These are phyloP conservation scores for Riptortus pedestris DNA, from an alignment of 1,140 invertebrate species.

Conservation along the genomic window DNA sequence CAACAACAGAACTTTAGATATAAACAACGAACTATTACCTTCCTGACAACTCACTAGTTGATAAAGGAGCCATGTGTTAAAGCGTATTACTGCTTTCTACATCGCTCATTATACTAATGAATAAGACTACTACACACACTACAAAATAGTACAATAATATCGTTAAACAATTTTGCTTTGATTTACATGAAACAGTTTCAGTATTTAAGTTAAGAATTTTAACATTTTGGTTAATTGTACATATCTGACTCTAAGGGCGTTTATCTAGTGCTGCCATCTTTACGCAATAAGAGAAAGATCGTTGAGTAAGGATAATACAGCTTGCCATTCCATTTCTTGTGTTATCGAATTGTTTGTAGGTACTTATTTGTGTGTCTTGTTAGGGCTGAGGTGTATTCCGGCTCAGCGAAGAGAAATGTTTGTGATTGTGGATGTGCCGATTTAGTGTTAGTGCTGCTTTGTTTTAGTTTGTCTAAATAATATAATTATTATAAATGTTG, in stretches of 20 bases:
- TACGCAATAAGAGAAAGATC: slow-evolving; percentile 4
- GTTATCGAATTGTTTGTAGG: slow-evolving; percentile 22
- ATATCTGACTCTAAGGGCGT: not conserved
- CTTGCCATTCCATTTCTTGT: slow-evolving; percentile 16
- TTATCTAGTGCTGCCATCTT: slow-evolving; percentile 16
- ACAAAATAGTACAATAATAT: no score
- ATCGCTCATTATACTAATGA: no score
- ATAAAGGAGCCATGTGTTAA: no score
- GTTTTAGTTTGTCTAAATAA: slow-evolving; percentile 11
- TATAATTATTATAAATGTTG: slow-evolving; percentile 14
- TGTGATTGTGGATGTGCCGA: slow-evolving; percentile 3
- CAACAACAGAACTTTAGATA: no score
- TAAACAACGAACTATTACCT: no score
- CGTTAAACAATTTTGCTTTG: no score
- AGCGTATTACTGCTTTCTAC: no score
- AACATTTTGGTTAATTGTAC: no score
- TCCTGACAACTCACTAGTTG: no score
- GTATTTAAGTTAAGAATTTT: no score
- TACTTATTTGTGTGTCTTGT: slow-evolving; percentile 9
- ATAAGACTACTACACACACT: no score
- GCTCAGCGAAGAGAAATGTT: slow-evolving; percentile 16
- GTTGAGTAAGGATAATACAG: slow-evolving; percentile 18
- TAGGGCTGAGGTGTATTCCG: slow-evolving; percentile 9
- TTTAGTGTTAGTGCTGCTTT: not conserved
- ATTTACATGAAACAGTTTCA: no score